These are phyloP conservation scores for Streptopelia turtur DNA, from an alignment of 2,797 vertebrate species.

Conservation along the genomic window DNA sequence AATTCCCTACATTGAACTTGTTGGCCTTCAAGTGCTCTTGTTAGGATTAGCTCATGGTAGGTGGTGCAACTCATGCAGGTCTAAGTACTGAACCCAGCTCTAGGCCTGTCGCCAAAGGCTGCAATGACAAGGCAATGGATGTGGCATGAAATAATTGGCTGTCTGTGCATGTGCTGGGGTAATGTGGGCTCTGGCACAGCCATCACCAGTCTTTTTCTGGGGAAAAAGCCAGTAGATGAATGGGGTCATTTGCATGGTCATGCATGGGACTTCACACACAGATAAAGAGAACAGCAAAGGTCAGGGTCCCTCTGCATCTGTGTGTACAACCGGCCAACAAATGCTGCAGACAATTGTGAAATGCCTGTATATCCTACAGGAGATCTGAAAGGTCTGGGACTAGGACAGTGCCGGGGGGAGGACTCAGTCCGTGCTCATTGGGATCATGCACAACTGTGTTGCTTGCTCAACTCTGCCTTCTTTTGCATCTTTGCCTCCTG, in stretches of 20 bases:
- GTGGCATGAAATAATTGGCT: background rate
- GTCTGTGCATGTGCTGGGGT: background rate
- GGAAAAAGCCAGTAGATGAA: background rate
- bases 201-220: background rate
- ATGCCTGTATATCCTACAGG: fast-evolving
- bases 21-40: background rate
- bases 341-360: background rate
- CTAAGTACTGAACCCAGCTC: background rate
- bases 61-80: background rate
- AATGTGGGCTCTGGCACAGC: background rate
- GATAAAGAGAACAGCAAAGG: background rate
- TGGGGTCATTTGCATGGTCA: background rate
- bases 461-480: background rate
- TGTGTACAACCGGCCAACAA: background rate
- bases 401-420: background rate
- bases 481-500: background rate
- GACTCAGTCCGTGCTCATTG: background rate
- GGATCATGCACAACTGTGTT: fast-evolving
- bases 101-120: background rate
- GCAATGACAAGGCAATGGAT: background rate
- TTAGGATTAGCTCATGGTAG: background rate
- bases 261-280: background rate
- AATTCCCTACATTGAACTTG: background rate
- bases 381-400: background rate
- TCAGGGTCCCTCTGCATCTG: background rate